Conservation (phyloP, 2,113 vertebrate species). For the Eptesicus fuscus region DNA sequence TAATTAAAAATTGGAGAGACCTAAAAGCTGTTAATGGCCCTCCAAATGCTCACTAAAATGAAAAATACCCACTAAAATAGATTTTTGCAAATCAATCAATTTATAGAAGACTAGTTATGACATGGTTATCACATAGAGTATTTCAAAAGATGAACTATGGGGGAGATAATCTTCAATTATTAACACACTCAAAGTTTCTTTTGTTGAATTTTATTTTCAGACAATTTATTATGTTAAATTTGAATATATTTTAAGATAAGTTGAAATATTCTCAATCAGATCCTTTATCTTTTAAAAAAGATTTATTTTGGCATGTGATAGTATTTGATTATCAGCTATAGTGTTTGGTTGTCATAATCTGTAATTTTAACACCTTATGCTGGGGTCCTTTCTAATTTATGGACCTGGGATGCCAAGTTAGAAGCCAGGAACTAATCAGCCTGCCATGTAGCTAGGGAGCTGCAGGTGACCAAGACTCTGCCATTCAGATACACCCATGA, state of each 20-base stretch:
- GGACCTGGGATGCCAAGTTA: background rate
- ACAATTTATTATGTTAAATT: background rate
- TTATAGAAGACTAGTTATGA: constrained; percentile 34
- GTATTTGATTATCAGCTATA: background rate
- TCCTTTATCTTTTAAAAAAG: background rate
- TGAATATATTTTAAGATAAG: constrained; percentile 5
- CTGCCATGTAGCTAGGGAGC: background rate
- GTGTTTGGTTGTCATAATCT: background rate
- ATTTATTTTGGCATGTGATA: background rate
- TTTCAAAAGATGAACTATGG: constrained; percentile 1
- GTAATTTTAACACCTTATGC: background rate
- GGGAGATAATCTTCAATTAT: background rate
- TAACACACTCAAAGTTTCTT: background rate
- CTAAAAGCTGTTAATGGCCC: constrained; percentile 36
- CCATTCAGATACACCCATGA: background rate
- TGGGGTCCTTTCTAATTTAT: background rate
- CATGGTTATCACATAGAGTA: background rate
- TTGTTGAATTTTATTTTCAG: background rate
- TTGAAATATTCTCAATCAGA: background rate
- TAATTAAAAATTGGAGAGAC: constrained; percentile 63
- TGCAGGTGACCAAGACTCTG: background rate
- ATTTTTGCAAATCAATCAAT: constrained; percentile 36
- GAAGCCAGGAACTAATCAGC: background rate
- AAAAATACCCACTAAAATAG: constrained; percentile 41
- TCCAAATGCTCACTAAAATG: constrained; percentile 15